These are phyloP conservation scores for Microcebus griseorufus DNA, from an alignment of 2,113 vertebrate genomes.

Conservation along the genomic window DNA sequence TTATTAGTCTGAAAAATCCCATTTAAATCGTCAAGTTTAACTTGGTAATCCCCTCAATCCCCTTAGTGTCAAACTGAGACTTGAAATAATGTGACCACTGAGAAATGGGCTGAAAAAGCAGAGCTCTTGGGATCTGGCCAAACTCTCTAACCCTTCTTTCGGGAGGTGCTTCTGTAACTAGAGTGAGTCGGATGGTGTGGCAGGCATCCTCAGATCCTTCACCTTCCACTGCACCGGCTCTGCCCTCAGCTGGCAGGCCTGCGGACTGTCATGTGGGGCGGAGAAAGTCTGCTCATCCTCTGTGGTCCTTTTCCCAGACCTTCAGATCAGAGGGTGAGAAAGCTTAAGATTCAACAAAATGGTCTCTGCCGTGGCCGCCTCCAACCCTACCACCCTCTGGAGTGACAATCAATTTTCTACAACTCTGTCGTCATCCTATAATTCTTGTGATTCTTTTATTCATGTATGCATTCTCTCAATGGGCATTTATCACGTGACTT, in stretches of 20 bases:
- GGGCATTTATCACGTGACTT: fast-evolving
- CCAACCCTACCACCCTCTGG: not conserved
- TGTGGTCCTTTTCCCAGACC: not conserved
- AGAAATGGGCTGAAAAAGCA: not conserved
- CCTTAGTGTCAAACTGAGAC: not conserved
- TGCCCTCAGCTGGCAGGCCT: not conserved
- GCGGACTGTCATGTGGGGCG: not conserved
- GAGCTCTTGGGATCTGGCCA: not conserved
- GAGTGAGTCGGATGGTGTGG: not conserved
- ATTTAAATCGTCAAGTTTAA: not conserved
- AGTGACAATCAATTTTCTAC: not conserved
- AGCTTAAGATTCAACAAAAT: not conserved
- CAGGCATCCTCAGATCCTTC: not conserved
- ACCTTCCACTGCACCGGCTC: not conserved
- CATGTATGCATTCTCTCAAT: not conserved
- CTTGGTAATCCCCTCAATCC: not conserved
- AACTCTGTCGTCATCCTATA: not conserved
- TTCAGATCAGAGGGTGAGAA: not conserved
- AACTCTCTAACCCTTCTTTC: not conserved
- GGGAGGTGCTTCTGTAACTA: not conserved
- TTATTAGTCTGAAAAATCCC: not conserved
- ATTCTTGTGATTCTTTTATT: not conserved
- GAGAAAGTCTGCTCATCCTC: not conserved
- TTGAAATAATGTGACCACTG: not conserved
- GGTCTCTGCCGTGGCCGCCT: not conserved